Percentiles rank a stretch among this genome's conserved stretches.
phyloP scores from a whole-genome alignment of 2,888 invertebrate species.

The Shargacucullia verbasci region DNA sequence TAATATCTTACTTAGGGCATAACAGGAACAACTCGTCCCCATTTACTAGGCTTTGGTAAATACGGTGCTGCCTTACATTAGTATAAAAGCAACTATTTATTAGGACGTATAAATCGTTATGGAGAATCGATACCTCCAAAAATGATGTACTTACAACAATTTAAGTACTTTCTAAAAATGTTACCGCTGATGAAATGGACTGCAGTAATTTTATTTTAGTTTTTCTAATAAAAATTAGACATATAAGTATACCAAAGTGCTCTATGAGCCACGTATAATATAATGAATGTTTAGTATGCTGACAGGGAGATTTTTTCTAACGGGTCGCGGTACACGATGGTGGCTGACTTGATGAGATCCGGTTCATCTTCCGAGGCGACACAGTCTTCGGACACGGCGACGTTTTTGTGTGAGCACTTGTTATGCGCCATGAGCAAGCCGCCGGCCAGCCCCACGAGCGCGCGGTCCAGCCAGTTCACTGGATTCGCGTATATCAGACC shows the following conservation, averaged over 20 bases:
- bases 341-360: conserved; percentile 80
- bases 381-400: conserved; percentile 45
- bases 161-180: conserved; percentile 50
- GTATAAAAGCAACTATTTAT: conserved; percentile 51
- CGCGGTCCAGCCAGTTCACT: conserved; percentile 97
- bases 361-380: conserved; percentile 73
- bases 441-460: conserved; percentile 94
- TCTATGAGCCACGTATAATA: conserved; percentile 47
- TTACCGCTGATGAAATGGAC: conserved; percentile 41
- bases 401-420: conserved; percentile 76
- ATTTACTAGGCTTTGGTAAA: conserved; percentile 60
- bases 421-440: conserved; percentile 91
- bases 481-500: conserved; percentile 96
- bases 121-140: conserved; percentile 60
- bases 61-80: conserved; percentile 33
- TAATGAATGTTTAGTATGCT: conserved; percentile 35
- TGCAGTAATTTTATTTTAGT: conserved; percentile 43
- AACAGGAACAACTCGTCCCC: conserved; percentile 54
- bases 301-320: conserved; percentile 68
- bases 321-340: conserved; percentile 81
- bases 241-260: conserved; percentile 48
- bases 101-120: conserved; percentile 52
- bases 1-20: conserved; percentile 67
- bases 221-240: conserved; percentile 49
- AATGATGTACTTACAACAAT: conserved; percentile 50